These are phyloP conservation scores for Parauchenoglanis ngamensis DNA, from an alignment of 2,797 vertebrate genomes.

Conservation along the genomic window DNA sequence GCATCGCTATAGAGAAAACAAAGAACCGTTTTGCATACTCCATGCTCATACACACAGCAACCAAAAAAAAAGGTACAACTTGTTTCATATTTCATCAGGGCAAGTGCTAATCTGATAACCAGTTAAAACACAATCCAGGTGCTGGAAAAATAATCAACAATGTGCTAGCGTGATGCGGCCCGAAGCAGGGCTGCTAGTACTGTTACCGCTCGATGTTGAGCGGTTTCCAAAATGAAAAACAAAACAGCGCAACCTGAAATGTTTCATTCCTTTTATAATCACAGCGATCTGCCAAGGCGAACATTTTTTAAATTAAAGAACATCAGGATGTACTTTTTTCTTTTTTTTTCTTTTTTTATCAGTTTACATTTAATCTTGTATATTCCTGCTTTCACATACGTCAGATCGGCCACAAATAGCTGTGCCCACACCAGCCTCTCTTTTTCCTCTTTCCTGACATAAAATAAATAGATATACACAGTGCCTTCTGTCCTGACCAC, in stretches of 20 bases:
- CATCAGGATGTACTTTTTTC: neutral
- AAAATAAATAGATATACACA: neutral
- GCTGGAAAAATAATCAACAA: neutral
- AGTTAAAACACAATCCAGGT: too few species aligned
- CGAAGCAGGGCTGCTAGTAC: neutral
- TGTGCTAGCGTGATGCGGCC: neutral
- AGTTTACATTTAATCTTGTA: neutral
- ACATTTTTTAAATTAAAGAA: too few species aligned
- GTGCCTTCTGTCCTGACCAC: neutral
- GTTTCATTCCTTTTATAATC: neutral
- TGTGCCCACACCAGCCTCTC: neutral
- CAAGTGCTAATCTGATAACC: neutral
- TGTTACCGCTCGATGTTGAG: neutral
- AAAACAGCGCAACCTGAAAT: neutral
- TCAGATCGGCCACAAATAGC: neutral
- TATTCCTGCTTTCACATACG: neutral
- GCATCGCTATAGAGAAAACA: too few species aligned
- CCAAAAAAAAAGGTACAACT: neutral
- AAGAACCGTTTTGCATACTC: neutral
- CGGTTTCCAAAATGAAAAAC: neutral
- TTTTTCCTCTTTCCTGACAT: neutral
- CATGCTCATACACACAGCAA: neutral
- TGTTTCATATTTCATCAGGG: neutral
- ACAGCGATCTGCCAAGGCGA: neutral
- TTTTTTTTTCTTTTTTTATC: neutral